Conservation (phyloP, 2,113 vertebrate species). For the Bos javanicus region DNA sequence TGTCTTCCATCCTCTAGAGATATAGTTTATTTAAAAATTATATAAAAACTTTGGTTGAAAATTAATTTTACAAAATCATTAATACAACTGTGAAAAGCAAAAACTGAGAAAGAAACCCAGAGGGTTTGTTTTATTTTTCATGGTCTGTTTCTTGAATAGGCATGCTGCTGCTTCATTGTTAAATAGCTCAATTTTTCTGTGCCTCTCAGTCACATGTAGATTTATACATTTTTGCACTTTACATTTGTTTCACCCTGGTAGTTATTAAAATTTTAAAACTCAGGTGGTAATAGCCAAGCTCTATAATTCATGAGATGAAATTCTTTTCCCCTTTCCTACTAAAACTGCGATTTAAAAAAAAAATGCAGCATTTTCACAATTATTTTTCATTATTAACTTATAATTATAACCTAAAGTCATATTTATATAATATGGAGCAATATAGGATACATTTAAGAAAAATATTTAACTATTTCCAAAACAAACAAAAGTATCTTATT, state of each 20-base stretch:
- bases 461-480: neutral
- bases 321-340: neutral
- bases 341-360: neutral
- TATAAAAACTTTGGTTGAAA: neutral
- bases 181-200: slow-evolving; percentile 76
- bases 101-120: slow-evolving; percentile 79
- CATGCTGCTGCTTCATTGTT: slow-evolving; percentile 45
- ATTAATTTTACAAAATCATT: slow-evolving; percentile 79
- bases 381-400: neutral
- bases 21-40: neutral
- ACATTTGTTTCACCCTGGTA: slow-evolving; percentile 67
- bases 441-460: neutral
- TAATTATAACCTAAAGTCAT: neutral
- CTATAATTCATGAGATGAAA: neutral
- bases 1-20: neutral
- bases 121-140: slow-evolving; percentile 84
- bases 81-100: slow-evolving; percentile 82
- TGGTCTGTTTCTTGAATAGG: slow-evolving; percentile 79
- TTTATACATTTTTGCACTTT: slow-evolving; percentile 77
- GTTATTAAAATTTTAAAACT: slow-evolving; percentile 59
- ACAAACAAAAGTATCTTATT: neutral
- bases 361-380: neutral
- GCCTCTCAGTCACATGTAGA: slow-evolving; percentile 78
- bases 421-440: neutral
- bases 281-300: neutral